A percentile compares a stretch with the other conserved stretches of the same genome.
These are phyloP conservation scores for Gracilinanus agilis DNA, from an alignment of 2,113 vertebrate species.

Conservation along the genomic window DNA sequence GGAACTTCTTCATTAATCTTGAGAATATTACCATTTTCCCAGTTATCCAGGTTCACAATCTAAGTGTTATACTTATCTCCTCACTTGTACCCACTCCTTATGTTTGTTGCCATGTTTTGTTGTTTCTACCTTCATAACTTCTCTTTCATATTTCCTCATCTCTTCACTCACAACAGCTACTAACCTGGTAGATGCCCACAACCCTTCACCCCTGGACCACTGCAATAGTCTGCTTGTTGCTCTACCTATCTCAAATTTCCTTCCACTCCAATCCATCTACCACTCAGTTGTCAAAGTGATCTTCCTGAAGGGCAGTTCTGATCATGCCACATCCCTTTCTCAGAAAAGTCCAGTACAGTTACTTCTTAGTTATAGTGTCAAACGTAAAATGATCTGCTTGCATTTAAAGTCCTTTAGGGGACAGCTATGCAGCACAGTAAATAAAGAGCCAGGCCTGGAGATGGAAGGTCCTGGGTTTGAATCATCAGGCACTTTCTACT, in stretches of 20 bases:
- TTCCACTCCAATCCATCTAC: neutral
- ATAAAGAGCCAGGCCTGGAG: too few species aligned
- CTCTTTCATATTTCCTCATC: neutral
- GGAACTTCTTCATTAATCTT: neutral
- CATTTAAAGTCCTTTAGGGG: neutral
- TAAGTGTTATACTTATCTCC: neutral
- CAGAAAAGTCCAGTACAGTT: neutral
- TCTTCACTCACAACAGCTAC: neutral
- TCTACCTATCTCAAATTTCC: neutral
- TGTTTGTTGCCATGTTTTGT: neutral
- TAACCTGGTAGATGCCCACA: neutral
- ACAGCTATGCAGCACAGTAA: too few species aligned
- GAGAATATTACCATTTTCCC: neutral
- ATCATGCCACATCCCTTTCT: neutral
- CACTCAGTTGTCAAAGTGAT: too few species aligned
- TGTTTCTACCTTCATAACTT: neutral
- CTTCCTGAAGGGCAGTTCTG: neutral
- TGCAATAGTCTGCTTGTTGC: neutral
- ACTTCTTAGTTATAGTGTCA: neutral
- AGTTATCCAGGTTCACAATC: neutral
- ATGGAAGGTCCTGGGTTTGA: too few species aligned
- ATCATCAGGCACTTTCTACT: too few species aligned
- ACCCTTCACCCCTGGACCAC: neutral
- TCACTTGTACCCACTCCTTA: too few species aligned
- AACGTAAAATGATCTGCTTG: neutral